phyloP scores from a whole-genome alignment of 2,113 vertebrate species.

The Otis tarda region DNA sequence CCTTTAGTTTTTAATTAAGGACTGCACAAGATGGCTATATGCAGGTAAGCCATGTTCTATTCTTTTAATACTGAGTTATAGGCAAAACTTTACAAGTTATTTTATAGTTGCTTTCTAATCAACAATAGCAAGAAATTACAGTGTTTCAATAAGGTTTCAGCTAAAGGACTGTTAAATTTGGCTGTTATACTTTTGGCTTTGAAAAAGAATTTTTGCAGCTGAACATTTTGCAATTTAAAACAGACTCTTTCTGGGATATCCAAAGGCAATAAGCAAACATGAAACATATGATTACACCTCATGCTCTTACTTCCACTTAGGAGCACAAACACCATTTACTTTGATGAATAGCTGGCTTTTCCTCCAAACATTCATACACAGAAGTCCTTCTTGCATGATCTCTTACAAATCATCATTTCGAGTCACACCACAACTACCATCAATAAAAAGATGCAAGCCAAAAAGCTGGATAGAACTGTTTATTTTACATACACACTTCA shows the following conservation, averaged over 20 bases:
- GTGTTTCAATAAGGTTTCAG: background rate
- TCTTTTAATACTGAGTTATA: background rate
- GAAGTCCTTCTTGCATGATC: background rate
- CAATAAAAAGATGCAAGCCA: background rate
- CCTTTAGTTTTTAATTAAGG: background rate
- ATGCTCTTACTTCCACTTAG: conserved; percentile 39
- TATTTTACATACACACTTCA: background rate
- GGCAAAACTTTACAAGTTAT: background rate
- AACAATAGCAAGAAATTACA: background rate
- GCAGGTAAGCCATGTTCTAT: background rate
- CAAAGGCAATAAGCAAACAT: conserved; percentile 53
- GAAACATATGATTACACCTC: conserved; percentile 18
- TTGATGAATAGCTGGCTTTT: conserved; percentile 18
- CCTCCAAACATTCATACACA: conserved; percentile 5
- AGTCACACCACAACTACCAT: background rate
- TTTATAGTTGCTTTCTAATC: background rate
- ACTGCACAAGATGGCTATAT: background rate
- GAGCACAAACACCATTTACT: conserved; percentile 11
- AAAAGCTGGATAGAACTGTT: background rate
- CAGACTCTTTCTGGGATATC: conserved; percentile 24
- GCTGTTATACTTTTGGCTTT: background rate
- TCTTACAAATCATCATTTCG: background rate
- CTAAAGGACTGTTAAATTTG: background rate
- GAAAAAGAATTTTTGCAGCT: conserved; percentile 23
- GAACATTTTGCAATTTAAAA: conserved; percentile 40